A percentile compares a stretch with the other conserved stretches of the same genome.
These are phyloP conservation scores for Sebastes vulpes DNA, from an alignment of 2,797 vertebrate genomes.

Conservation along the genomic window DNA sequence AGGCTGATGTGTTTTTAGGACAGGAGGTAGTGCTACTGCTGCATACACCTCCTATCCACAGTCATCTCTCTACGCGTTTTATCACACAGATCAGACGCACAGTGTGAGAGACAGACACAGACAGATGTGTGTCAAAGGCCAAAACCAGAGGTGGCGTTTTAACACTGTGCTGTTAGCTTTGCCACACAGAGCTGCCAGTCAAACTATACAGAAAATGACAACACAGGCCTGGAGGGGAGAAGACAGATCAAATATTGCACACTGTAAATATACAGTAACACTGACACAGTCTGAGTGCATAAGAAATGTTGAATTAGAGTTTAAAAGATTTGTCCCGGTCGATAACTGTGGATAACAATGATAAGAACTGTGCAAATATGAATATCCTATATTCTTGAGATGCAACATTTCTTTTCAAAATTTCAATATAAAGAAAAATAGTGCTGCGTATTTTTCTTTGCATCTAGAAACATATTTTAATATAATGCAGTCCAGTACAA, in stretches of 20 bases:
- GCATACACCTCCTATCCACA: background rate
- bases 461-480: too few relatives aligned
- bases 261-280: background rate
- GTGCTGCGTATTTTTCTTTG: too few relatives aligned
- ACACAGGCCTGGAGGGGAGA: background rate
- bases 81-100: background rate
- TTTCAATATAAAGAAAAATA: too few relatives aligned
- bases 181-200: slow-evolving; percentile 38
- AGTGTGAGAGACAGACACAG: background rate
- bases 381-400: too few relatives aligned
- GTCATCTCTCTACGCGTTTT: background rate
- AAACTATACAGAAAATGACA: slow-evolving; percentile 4
- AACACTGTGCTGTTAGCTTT: slow-evolving; percentile 18
- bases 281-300: background rate
- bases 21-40: background rate
- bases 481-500: too few relatives aligned
- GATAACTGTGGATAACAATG: too few relatives aligned
- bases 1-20: background rate
- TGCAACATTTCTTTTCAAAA: too few relatives aligned
- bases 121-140: slow-evolving; percentile 9
- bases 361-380: too few relatives aligned
- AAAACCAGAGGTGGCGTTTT: slow-evolving; percentile 11
- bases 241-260: background rate
- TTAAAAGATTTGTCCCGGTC: background rate
- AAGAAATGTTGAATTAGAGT: background rate